Percentiles rank a stretch among this genome's conserved stretches.
phyloP scores from a whole-genome alignment of 2,888 invertebrate genomes.

The Tillus elongatus region DNA sequence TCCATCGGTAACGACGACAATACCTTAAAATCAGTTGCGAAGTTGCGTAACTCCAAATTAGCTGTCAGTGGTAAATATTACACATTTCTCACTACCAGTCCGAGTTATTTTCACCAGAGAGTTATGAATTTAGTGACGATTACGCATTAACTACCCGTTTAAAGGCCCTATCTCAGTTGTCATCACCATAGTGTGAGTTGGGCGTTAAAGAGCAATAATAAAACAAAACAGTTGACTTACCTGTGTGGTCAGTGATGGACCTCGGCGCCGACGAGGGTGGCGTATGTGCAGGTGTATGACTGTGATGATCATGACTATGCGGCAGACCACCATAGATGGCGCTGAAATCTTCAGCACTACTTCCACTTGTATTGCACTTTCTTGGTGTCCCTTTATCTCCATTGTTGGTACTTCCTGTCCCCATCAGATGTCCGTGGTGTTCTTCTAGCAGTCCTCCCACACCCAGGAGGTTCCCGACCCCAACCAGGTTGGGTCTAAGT shows the following conservation, averaged over 20 bases:
- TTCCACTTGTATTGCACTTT: constrained; percentile 72
- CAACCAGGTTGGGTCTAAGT: constrained; percentile 70
- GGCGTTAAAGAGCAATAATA: too few species aligned
- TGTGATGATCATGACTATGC: constrained; percentile 44
- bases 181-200: too few species aligned
- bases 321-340: constrained; percentile 64
- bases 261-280: constrained; percentile 48
- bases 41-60: too few species aligned
- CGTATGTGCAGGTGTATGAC: constrained; percentile 62
- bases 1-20: too few species aligned
- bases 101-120: too few species aligned
- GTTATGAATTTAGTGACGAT: too few species aligned
- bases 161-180: too few species aligned
- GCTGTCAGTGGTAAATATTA: too few species aligned
- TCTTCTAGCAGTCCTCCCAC: constrained; percentile 73
- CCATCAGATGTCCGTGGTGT: constrained; percentile 53
- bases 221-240: too few species aligned
- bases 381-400: constrained; percentile 44
- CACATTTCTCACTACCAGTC: too few species aligned
- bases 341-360: constrained; percentile 81
- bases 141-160: too few species aligned
- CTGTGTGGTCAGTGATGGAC: constrained; percentile 41
- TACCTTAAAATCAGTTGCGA: too few species aligned
- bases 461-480: constrained; percentile 68
- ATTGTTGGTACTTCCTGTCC: constrained; percentile 33